Conservation (phyloP, 2,888 invertebrate species). For the Chalcosyrphus nemorum region DNA sequence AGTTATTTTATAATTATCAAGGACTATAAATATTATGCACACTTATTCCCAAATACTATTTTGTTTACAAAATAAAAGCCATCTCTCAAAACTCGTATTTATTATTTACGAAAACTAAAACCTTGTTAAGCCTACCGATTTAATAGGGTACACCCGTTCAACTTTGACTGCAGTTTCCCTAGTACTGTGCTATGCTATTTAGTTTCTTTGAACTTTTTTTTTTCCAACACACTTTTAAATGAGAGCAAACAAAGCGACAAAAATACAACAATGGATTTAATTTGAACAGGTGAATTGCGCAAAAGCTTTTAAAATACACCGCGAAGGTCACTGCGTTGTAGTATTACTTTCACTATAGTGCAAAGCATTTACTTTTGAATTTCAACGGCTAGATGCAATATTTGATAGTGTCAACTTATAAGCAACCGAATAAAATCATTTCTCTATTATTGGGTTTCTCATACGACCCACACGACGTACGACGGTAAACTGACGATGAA, state of each 20-base stretch:
- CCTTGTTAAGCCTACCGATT: not conserved
- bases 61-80: no score
- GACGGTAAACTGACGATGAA: not conserved
- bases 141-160: not conserved
- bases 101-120: no score
- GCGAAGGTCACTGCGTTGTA: conserved; percentile 15
- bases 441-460: no score
- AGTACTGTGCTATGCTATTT: not conserved
- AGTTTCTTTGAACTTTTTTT: not conserved
- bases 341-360: not conserved
- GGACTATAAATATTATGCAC: no score
- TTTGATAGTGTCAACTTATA: not conserved
- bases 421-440: not conserved
- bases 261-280: not conserved
- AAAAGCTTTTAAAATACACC: not conserved
- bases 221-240: not conserved
- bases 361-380: not conserved
- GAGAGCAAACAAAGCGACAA: not conserved
- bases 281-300: conserved; percentile 17
- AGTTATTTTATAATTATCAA: no score
- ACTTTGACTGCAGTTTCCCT: not conserved
- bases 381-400: not conserved
- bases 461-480: not conserved
- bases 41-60: no score
- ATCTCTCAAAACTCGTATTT: no score